Evolutionary conservation across 2,797 vertebrate genomes (phyloP), one percentile per base, ranked within the genome.

Genomic region (Poecilia gillii): DNA sequence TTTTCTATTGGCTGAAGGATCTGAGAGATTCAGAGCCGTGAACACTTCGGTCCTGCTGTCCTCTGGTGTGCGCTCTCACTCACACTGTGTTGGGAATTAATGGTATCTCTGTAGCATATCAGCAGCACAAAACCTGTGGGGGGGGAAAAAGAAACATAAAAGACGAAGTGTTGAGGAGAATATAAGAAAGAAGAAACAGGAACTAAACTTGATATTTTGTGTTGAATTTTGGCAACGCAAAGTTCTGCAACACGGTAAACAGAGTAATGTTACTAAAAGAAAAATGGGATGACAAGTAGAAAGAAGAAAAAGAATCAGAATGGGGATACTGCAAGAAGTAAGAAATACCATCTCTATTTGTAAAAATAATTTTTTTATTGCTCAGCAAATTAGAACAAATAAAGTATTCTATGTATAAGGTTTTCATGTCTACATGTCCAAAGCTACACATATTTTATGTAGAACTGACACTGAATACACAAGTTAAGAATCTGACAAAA

Each of bases 1-100:
- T 91, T 94, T 91, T 91, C 91, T 91, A 92, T 93, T 91, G 90
- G 91, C 91, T 91, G 81, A 88, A 84, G 87, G 93, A 95, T 94
- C 90, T 90, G 88, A 93, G 85, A 87, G 91, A 93, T 90, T 89
- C 79, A 73, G 84, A 88, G 86, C 85, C 91, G 90, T 87, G 88
- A 92, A 93, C 88, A 90, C 88, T 85, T 94, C 92, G 89, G 92
- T 80, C 88, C 72, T 64, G 76, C 83, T 89, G 87, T 90, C 88
- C 89, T 91, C 85, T 89, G 87, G 88, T 88, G 85, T 83, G 91
- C 39, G 79, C 89, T 87, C 87, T 85, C 72, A 53, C 86, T 91
- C 90, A 88, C 80, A 83, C 90, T 86, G 92, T 84, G 89, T 72
- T 83, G 89, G 89, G 93, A 94, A 94, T 94, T 94, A 93, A 92